Conservation (phyloP, 2,797 vertebrate genomes). For the Pristis pectinata region DNA sequence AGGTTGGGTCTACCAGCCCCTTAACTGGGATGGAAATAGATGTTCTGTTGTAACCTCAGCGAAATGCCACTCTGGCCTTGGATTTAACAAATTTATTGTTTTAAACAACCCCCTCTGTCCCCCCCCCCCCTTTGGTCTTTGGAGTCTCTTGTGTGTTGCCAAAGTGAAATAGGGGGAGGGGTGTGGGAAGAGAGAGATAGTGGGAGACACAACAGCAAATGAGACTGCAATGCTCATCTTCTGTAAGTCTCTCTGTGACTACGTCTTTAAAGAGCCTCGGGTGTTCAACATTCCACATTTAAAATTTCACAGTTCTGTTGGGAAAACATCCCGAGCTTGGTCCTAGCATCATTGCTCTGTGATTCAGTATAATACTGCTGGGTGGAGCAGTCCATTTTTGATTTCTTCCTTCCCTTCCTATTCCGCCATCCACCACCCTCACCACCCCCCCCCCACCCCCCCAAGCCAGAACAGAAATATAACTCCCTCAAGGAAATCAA, state of each 20-base stretch:
- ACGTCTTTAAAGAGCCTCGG: background rate
- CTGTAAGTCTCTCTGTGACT: background rate
- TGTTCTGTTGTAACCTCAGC: background rate
- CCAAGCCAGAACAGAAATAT: background rate
- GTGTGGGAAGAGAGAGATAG: background rate
- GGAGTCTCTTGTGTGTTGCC: background rate
- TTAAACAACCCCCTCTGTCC: background rate
- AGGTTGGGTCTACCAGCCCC: background rate
- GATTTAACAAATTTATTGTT: background rate
- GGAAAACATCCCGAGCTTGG: background rate
- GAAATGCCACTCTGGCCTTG: background rate
- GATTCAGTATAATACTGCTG: background rate
- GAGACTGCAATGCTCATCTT: background rate
- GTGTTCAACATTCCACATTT: background rate
- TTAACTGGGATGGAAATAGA: background rate
- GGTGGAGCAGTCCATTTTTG: background rate
- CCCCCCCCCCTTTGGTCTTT: background rate
- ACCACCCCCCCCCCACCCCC: too few relatives aligned
- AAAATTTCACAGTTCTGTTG: too few relatives aligned
- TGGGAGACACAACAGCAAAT: background rate
- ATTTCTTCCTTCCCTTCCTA: background rate
- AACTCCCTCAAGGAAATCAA: background rate
- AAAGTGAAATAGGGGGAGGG: background rate
- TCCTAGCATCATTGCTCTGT: background rate
- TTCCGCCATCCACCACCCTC: background rate